phyloP scores from a whole-genome alignment of 2,797 vertebrate genomes.

The Brachyalestes nurse region DNA sequence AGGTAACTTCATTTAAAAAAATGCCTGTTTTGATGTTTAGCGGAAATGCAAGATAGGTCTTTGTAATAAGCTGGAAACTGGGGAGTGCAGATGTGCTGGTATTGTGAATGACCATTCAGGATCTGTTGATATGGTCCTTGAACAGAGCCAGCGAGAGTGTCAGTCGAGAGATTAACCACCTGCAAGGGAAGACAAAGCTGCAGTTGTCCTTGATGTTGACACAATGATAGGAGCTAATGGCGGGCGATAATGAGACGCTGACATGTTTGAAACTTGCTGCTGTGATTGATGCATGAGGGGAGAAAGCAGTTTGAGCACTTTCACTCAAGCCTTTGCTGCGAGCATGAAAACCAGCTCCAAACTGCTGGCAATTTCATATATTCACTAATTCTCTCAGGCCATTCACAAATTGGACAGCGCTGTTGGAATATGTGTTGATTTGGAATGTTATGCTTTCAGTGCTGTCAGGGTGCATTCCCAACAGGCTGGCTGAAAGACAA shows the following conservation, averaged over 20 bases:
- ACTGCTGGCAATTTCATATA: not conserved
- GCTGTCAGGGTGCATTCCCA: not conserved
- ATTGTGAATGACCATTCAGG: conserved; percentile 1
- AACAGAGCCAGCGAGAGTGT: conserved; percentile 2
- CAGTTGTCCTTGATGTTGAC: conserved; percentile 48
- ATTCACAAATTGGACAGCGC: not conserved
- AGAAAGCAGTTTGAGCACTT: conserved; percentile 11
- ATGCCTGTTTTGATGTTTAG: too few relatives aligned
- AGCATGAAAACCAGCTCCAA: not conserved
- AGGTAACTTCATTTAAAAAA: too few relatives aligned
- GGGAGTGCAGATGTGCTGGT: not conserved
- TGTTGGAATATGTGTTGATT: conserved; percentile 1
- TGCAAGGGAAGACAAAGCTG: conserved; percentile 37
- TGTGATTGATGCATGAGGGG: conserved; percentile 40
- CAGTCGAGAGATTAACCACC: conserved; percentile 43
- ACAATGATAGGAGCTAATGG: conserved; percentile 48
- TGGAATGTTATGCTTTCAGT: not conserved
- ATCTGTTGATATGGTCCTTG: conserved; percentile 19
- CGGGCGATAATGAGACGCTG: conserved; percentile 41
- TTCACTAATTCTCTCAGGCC: not conserved
- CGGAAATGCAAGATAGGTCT: not conserved
- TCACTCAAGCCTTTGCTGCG: conserved; percentile 15
- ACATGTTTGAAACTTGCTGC: conserved; percentile 42
- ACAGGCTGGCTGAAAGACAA: conserved; percentile 1
- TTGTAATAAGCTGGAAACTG: not conserved